Conservation (phyloP, 2,888 invertebrate species). For the Polymixis lichenea region DNA sequence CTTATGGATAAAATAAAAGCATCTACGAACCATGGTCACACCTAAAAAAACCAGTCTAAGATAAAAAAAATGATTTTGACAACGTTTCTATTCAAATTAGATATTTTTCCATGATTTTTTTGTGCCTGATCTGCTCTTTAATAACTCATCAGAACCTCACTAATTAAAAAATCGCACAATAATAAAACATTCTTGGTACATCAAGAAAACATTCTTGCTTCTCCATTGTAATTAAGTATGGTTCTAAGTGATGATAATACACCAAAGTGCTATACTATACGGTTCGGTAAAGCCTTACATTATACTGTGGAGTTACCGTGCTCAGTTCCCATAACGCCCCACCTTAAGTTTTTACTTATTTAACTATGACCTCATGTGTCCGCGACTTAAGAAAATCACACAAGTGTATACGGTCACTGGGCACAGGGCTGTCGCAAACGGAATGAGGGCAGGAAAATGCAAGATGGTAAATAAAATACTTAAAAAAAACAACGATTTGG, state of each 20-base stretch:
- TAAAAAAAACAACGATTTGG: not conserved
- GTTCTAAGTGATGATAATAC: conserved; percentile 78
- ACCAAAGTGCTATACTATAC: conserved; percentile 81
- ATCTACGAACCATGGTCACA: not conserved
- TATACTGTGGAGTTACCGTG: conserved; percentile 88
- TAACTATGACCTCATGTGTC: conserved; percentile 91
- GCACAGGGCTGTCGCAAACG: conserved; percentile 78
- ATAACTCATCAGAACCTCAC: not conserved
- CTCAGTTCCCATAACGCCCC: conserved; percentile 91
- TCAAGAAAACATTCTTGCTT: conserved; percentile 26
- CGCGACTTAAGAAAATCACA: conserved; percentile 90
- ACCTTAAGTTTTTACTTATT: conserved; percentile 88
- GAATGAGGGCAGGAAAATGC: not conserved
- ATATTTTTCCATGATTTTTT: no score
- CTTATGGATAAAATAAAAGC: no score
- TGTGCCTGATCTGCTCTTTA: no score
- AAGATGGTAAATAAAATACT: no score
- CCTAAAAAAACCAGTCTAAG: not conserved
- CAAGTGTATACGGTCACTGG: conserved; percentile 80
- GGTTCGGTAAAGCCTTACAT: conserved; percentile 85
- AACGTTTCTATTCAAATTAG: no score
- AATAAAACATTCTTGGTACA: conserved; percentile 11
- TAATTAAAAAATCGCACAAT: not conserved
- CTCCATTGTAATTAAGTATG: conserved; percentile 60
- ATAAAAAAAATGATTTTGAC: no score